Evolutionary conservation across 2,797 vertebrate genomes (phyloP).

Genomic region (Leuciscus waleckii): DNA sequence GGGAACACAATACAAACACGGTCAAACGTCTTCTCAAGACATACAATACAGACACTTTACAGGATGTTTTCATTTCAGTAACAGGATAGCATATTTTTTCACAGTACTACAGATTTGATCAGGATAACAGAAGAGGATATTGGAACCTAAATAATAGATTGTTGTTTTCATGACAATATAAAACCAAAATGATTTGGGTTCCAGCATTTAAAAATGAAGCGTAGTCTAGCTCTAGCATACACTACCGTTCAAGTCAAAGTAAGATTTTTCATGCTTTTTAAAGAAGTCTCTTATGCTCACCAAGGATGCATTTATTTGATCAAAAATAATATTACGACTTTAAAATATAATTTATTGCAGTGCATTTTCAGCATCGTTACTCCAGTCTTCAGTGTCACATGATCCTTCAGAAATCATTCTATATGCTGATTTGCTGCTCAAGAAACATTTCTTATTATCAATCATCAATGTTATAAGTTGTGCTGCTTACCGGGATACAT

Average conservation of each 20-base stretch:
- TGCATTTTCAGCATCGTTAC: background rate
- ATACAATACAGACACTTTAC: constrained; percentile 31
- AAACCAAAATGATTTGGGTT: background rate
- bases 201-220: background rate
- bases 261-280: background rate
- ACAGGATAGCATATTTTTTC: background rate
- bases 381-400: background rate
- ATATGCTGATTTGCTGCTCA: background rate
- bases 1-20: constrained; percentile 7
- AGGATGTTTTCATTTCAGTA: constrained; percentile 13
- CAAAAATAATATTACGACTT: background rate
- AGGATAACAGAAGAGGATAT: background rate
- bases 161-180: no score
- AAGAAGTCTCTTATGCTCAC: background rate
- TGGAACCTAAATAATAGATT: background rate
- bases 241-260: background rate
- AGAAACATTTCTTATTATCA: background rate
- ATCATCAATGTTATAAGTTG: background rate
- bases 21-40: constrained; percentile 19
- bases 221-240: background rate
- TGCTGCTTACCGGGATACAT: background rate
- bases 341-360: background rate
- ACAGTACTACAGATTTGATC: background rate
- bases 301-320: background rate
- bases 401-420: background rate